These are phyloP conservation scores for Lacerta agilis DNA, from an alignment of 2,797 vertebrate genomes.

Conservation along the genomic window DNA sequence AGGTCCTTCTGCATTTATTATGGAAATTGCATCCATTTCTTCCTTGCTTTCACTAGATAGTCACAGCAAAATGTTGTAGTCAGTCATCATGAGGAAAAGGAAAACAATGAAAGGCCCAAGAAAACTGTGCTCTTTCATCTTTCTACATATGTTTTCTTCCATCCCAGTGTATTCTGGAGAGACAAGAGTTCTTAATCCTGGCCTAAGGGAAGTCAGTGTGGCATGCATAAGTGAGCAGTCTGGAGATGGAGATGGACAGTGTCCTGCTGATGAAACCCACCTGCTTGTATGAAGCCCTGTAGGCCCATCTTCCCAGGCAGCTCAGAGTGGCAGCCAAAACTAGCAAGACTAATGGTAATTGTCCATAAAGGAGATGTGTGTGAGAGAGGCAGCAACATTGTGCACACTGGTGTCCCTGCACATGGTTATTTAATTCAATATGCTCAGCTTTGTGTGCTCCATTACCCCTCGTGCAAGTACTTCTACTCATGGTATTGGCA, in stretches of 20 bases:
- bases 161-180: conserved; percentile 31
- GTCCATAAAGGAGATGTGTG: background rate
- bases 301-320: background rate
- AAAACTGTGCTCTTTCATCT: conserved; percentile 19
- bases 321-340: background rate
- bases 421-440: background rate
- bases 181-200: conserved; percentile 14
- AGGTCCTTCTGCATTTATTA: background rate
- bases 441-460: background rate
- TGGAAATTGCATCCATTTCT: conserved; percentile 5
- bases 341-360: background rate
- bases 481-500: background rate
- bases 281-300: background rate
- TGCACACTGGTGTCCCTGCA: background rate
- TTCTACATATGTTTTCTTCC: background rate
- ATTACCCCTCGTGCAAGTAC: background rate
- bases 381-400: background rate
- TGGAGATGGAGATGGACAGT: background rate
- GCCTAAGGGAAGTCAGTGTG: conserved; percentile 30
- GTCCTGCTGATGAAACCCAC: conserved; percentile 8
- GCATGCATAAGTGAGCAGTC: conserved; percentile 21
- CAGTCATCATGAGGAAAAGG: conserved; percentile 8
- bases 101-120: background rate
- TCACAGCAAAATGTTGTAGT: background rate
- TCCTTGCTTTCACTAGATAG: background rate